Conservation (phyloP, 2,888 invertebrate species). For the Pammene aurita region DNA sequence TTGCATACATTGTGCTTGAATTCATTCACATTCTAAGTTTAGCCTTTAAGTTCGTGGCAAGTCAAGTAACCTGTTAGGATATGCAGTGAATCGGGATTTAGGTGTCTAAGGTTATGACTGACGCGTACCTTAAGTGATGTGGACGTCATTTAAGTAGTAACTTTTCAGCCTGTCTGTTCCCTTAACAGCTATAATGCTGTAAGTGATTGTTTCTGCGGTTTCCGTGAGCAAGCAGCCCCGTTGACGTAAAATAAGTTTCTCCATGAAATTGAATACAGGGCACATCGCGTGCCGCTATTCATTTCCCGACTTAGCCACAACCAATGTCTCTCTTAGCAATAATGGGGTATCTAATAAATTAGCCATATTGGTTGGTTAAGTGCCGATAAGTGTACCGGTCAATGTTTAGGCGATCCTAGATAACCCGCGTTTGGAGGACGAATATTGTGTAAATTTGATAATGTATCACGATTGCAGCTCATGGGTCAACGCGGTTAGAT, state of each 20-base stretch:
- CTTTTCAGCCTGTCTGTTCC: slow-evolving; percentile 23
- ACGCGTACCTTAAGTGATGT: not conserved
- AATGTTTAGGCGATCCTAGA: slow-evolving; percentile 61
- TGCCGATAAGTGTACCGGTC: slow-evolving; percentile 59
- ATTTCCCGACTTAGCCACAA: slow-evolving; percentile 63
- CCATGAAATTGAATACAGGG: slow-evolving; percentile 76
- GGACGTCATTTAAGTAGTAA: slow-evolving; percentile 26
- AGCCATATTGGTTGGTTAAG: slow-evolving; percentile 64
- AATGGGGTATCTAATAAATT: slow-evolving; percentile 71
- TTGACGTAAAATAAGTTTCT: slow-evolving; percentile 73
- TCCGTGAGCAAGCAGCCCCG: slow-evolving; percentile 66
- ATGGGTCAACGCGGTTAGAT: slow-evolving; percentile 20
- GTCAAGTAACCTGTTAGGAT: not conserved
- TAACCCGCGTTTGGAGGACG: slow-evolving; percentile 66
- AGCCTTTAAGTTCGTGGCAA: too few relatives aligned
- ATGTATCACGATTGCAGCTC: slow-evolving; percentile 46
- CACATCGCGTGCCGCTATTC: slow-evolving; percentile 68
- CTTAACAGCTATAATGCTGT: slow-evolving; percentile 27
- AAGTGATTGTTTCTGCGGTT: slow-evolving; percentile 63
- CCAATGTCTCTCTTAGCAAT: slow-evolving; percentile 72
- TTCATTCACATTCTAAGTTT: not conserved
- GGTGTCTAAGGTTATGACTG: too few relatives aligned
- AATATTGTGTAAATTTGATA: slow-evolving; percentile 57
- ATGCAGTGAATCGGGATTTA: not conserved
- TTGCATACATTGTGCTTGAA: not conserved